A percentile compares a stretch with the other conserved stretches of the same genome.
Evolutionary conservation across 2,888 invertebrate genomes (phyloP).

Genomic region (Xestia sexstrigata): DNA sequence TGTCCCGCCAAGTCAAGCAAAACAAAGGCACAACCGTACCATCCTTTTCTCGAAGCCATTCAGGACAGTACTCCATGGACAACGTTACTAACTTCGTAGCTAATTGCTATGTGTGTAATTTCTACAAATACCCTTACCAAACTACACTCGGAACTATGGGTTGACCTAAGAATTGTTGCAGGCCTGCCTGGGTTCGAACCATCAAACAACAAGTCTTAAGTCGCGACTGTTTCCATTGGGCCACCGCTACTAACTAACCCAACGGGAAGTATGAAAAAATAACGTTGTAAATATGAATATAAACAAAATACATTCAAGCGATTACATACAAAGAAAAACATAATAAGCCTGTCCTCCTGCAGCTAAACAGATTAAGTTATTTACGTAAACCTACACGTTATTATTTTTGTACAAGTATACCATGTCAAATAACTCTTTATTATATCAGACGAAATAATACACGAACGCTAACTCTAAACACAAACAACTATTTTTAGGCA

Average conservation of each 20-base stretch:
- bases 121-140: too few species aligned
- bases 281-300: neutral
- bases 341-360: neutral
- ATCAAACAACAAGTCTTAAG: neutral
- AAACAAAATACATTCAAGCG: neutral
- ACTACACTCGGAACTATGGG: too few species aligned
- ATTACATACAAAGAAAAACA: constrained; percentile 6
- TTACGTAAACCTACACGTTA: constrained; percentile 10
- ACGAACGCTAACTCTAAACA: neutral
- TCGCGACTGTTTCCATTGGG: neutral
- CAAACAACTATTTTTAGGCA: neutral
- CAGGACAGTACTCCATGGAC: too few species aligned
- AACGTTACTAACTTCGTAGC: too few species aligned
- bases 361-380: constrained; percentile 26
- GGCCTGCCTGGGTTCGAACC: neutral
- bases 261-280: neutral
- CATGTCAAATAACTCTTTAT: constrained; percentile 15
- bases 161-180: too few species aligned
- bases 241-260: neutral
- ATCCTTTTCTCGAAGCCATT: neutral
- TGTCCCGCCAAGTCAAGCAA: neutral
- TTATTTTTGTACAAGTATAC: constrained; percentile 15
- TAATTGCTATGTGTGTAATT: too few species aligned
- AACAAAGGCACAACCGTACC: neutral
- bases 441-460: constrained; percentile 4